phyloP scores from a whole-genome alignment of 2,113 vertebrate genomes.

The Aptenodytes forsteri region DNA sequence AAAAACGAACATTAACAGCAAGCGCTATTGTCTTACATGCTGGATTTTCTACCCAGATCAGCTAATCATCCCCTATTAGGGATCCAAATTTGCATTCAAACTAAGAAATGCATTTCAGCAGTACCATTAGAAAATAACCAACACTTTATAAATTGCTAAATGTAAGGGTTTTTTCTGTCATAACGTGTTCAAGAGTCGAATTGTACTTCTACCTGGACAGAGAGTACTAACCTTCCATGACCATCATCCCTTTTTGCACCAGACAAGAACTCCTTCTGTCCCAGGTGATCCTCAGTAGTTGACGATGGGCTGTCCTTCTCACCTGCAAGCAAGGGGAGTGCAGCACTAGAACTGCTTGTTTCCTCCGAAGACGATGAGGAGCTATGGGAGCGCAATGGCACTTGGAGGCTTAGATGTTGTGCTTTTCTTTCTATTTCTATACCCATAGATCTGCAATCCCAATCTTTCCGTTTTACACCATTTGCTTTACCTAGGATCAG shows the following conservation, averaged over 20 bases:
- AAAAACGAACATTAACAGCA: background rate
- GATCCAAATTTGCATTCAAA: background rate
- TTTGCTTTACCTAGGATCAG: constrained; percentile 76
- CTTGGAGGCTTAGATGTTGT: constrained; percentile 90
- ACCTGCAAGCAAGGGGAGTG: constrained; percentile 87
- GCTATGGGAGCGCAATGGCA: constrained; percentile 90
- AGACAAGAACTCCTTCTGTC: constrained; percentile 71
- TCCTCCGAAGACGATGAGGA: constrained; percentile 94
- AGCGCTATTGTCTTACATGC: background rate
- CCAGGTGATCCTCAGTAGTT: constrained; percentile 77
- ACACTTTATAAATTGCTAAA: background rate
- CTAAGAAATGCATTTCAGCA: background rate
- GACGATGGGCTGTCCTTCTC: constrained; percentile 90
- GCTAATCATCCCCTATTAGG: background rate
- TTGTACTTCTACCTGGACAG: background rate
- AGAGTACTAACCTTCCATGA: constrained; percentile 79
- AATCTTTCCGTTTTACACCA: constrained; percentile 81
- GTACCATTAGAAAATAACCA: background rate
- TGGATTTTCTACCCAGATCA: background rate
- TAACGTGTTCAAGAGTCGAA: background rate
- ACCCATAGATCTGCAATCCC: constrained; percentile 81
- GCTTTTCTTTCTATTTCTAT: constrained; percentile 83
- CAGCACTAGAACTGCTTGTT: constrained; percentile 92
- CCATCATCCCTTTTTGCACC: constrained; percentile 76
- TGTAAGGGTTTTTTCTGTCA: background rate